Base-by-base conservation (phyloP, 1,140 invertebrate genomes). In the Elysia chlorotica region DNA sequence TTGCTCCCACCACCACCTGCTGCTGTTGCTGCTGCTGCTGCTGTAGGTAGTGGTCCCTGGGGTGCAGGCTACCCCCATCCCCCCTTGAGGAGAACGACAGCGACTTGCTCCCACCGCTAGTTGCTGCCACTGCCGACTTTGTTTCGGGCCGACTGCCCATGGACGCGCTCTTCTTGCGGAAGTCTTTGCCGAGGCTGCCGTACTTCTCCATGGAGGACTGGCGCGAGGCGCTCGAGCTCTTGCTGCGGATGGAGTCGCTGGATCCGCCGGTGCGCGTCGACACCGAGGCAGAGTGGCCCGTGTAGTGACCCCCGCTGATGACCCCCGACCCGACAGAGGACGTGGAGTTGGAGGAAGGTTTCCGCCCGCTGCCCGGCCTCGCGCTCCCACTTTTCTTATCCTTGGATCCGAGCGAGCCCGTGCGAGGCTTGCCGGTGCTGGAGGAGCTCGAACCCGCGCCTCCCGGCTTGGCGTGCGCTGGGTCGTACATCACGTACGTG, bases 51-150 rank as follows among this genome's bases (percentile, higher is more conserved):
- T 59, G 56, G 56, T 59, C 6, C 19, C 6, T 59, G 56, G 25
- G 56, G 56, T 59, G 56, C 10, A 62, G 41, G 28, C 62, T 41
- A 54, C 65, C 54, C 0, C 53, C 54, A 23, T 66, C 70, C 14
- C 35, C 36, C 0, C 35, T 28, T 1, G 48, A 30, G 23, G 38
- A 37, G 57, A 71, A 71, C 37, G 59, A 65, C 25, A 78, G 74
- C 59, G 74, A 74, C 30, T 78, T 76, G 48, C 76, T 76, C 69
- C 75, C 76, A 71, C 73, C 73, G 63, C 63, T 63, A 1, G 37
- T n/a, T n/a, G n/a, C n/a, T n/a, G 33, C 36, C 53, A 37, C 5
- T 56, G 19, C 19, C 31, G 21, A 28, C 5, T 54, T 54, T 35
- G 71, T 48, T 6, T 5, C 54, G 36, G 35, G 21, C 19, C 48